phyloP scores from a whole-genome alignment of 2,797 vertebrate genomes.

The Cryptoblepharus egeriae region DNA sequence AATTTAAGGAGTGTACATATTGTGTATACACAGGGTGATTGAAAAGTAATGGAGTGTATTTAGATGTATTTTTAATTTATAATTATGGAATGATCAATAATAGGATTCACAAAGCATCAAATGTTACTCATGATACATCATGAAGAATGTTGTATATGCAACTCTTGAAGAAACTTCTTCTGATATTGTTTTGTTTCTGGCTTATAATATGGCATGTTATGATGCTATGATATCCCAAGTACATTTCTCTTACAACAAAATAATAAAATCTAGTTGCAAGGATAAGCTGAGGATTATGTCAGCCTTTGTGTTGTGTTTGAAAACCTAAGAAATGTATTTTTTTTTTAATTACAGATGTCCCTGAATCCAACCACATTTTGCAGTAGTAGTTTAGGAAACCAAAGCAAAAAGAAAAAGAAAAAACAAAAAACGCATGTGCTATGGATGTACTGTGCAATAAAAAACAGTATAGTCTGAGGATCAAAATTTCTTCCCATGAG shows the following conservation, averaged over 20 bases:
- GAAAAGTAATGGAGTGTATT: too few relatives aligned
- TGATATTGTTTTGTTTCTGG: too few relatives aligned
- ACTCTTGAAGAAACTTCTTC: not conserved
- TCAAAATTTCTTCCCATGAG: not conserved
- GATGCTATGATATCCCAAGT: too few relatives aligned
- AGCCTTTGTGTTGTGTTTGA: not conserved
- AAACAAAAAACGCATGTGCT: too few relatives aligned
- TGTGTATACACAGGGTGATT: too few relatives aligned
- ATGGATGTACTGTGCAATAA: constrained; percentile 12
- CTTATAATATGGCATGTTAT: too few relatives aligned
- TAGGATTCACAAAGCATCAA: not conserved
- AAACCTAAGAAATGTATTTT: not conserved
- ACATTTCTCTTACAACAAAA: not conserved
- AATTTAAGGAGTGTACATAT: not conserved
- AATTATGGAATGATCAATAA: not conserved
- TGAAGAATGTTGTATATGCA: not conserved
- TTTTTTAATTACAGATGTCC: constrained; percentile 16
- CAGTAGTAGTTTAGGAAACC: not conserved
- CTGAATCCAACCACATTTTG: constrained; percentile 8
- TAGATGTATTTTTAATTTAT: not conserved
- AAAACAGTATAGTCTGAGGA: not conserved
- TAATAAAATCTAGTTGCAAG: not conserved
- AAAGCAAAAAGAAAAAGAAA: too few relatives aligned
- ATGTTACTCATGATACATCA: not conserved
- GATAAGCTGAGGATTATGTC: not conserved